Base-by-base conservation (phyloP, 2,797 vertebrate genomes). In the Austrolebias charrua region DNA sequence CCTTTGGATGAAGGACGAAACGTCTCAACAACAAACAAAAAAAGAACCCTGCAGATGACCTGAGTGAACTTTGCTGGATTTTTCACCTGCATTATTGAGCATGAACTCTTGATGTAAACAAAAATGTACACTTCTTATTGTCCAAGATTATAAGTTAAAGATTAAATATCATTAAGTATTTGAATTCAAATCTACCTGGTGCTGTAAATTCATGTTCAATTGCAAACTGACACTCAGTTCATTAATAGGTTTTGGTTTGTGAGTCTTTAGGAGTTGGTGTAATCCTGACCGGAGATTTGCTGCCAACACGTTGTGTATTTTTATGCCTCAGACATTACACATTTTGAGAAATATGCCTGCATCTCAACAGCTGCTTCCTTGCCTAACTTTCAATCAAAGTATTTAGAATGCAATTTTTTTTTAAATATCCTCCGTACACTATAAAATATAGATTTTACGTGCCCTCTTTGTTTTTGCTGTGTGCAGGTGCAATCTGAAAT, bases 321-420 rank as follows among this genome's bases (percentile, higher is more conserved):
- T 78, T 78, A 75, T 71, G 79, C 68, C 60, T 59, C 60, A 60
- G 67, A 81, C 58, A 78, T 82, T 48, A 75, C 77, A 80, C 79
- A 76, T 79, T 87, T 78, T 65, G 63, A 31, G 70, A 66, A 76
- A 79, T 67, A 71, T 77, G 58, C 65, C 33, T 69, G 66, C 50
- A 68, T 80, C 64, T 63, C 60, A 75, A 67, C 86, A 87, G 76
- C 82, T 87, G 83, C 64, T 86, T 84, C 83, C 78, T 65, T 61
- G 58, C 63, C 52, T 55, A 40, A 55, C 60, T 71, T 65, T 53
- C 28, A 56, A 51, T 78, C 78, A 78, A 72, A 73, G 55, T 60
- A 47, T 69, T 50, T 48, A 28, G 69, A 75, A 57, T 76, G 40
- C 60, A 38, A 11, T n/a, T n/a, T n/a, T n/a, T n/a, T n/a, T n/a